phyloP scores from a whole-genome alignment of 2,113 vertebrate species.

The Hydrolagus affinis region DNA sequence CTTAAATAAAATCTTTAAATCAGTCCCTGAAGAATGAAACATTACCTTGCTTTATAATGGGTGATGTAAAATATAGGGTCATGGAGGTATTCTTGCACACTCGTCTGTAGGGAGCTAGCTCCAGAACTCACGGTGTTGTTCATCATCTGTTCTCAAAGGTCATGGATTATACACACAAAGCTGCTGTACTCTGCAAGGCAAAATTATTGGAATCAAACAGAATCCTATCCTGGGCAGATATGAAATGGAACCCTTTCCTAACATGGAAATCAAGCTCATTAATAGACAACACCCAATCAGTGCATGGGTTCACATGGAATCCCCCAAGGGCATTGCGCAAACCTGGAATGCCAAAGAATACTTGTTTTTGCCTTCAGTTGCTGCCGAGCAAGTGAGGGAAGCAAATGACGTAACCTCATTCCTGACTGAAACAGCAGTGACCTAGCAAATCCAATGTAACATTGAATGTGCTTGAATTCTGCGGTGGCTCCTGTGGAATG shows the following conservation, averaged over 20 bases:
- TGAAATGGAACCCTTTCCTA: not conserved
- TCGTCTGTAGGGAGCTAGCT: not conserved
- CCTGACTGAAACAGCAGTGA: not conserved
- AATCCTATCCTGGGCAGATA: not conserved
- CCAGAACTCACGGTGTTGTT: not conserved
- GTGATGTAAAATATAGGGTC: not conserved
- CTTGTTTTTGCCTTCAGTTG: not conserved
- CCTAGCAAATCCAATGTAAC: not conserved
- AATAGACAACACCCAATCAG: not conserved
- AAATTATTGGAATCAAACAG: not conserved
- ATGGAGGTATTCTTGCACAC: not conserved
- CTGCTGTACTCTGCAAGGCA: not conserved
- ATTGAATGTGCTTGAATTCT: not conserved
- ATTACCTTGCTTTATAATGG: not conserved
- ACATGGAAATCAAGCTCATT: not conserved
- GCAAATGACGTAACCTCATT: not conserved
- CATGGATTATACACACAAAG: not conserved
- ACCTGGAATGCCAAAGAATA: not conserved
- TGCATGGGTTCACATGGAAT: not conserved
- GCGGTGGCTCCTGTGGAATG: not conserved
- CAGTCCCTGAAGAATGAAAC: not conserved
- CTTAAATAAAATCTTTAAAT: not conserved
- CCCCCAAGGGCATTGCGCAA: too few relatives aligned
- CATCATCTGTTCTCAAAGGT: not conserved
- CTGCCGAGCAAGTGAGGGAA: not conserved